Evolutionary conservation across 2,797 vertebrate genomes (phyloP).

Genomic region (Harpagifer antarcticus): DNA sequence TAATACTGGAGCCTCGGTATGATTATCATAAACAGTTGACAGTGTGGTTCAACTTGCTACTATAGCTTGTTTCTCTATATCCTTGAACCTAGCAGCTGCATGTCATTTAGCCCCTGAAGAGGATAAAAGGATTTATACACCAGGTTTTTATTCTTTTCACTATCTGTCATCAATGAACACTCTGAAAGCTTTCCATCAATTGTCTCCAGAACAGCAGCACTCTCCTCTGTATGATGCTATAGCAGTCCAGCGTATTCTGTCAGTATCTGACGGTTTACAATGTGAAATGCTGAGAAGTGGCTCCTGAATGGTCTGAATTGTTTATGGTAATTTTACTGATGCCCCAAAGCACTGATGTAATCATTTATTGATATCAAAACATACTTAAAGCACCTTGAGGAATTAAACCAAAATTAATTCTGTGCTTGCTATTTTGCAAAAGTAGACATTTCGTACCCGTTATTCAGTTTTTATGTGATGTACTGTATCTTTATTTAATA

Average conservation of each 20-base stretch:
- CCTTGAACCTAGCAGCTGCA: conserved; percentile 1
- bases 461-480: conserved; percentile 3
- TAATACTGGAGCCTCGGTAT: conserved; percentile 4
- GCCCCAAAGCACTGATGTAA: conserved; percentile 10
- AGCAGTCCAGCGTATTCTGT: conserved; percentile 4
- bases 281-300: not conserved
- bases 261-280: not conserved
- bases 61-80: not conserved
- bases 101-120: not conserved
- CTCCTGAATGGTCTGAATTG: not conserved
- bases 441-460: conserved; percentile 10
- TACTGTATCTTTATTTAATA: not conserved
- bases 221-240: not conserved
- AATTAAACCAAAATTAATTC: not conserved
- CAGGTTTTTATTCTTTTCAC: conserved; percentile 1
- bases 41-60: not conserved
- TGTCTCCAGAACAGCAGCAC: conserved; percentile 15
- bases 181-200: not conserved
- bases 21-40: conserved; percentile 2
- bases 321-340: conserved; percentile 15
- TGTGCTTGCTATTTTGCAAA: conserved; percentile 31
- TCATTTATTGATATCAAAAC: conserved; percentile 5
- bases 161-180: conserved; percentile 2
- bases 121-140: not conserved
- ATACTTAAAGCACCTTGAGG: conserved; percentile 8